phyloP scores from a whole-genome alignment of 2,888 invertebrate genomes.

The Tipula confusa region DNA sequence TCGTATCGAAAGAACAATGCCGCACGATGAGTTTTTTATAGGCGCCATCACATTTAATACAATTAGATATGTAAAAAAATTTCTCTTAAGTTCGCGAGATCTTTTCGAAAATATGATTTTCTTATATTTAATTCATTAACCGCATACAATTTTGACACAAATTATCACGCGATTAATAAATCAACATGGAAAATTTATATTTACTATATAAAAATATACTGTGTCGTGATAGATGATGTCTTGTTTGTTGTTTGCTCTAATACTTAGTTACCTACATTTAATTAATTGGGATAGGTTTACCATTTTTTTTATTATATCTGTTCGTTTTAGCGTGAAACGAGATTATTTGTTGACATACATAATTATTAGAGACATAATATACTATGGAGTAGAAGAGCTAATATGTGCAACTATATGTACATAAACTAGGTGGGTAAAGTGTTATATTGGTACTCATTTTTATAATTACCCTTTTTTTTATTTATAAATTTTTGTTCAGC shows the following conservation, averaged over 20 bases:
- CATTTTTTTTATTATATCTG: not conserved
- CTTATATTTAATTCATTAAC: not conserved
- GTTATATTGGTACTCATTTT: not conserved
- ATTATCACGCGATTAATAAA: not conserved
- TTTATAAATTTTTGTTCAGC: not conserved
- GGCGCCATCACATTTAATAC: not conserved
- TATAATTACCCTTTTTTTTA: not conserved
- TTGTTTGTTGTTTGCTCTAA: not conserved
- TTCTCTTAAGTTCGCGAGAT: not conserved
- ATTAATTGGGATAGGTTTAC: slow-evolving; percentile 25
- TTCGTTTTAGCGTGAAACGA: not conserved
- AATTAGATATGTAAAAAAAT: not conserved
- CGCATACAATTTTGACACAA: not conserved
- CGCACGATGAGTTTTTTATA: not conserved
- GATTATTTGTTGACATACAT: slow-evolving; percentile 3
- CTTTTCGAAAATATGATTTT: not conserved
- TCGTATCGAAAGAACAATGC: not conserved
- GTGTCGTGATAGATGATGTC: not conserved
- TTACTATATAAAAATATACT: not conserved
- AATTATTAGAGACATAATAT: not conserved
- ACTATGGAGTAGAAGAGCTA: too few species aligned
- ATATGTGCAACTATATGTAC: not conserved
- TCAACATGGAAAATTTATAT: not conserved
- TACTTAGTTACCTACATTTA: slow-evolving; percentile 25
- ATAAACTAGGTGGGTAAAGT: not conserved